Evolutionary conservation across 2,797 vertebrate genomes (phyloP).

Genomic region (Melopsittacus undulatus): DNA sequence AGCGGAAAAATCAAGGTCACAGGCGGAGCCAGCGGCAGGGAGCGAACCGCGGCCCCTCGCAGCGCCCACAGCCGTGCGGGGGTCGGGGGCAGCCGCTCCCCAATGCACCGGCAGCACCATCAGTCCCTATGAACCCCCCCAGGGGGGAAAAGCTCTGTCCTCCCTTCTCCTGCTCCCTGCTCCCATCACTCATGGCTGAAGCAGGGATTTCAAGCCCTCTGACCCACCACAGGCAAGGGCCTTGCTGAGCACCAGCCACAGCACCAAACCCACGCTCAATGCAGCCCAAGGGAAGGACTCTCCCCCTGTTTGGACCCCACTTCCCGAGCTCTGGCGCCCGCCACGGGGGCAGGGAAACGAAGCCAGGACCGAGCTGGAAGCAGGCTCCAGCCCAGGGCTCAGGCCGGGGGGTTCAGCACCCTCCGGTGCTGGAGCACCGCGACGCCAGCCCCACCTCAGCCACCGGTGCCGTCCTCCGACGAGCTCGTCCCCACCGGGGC

Average conservation of each 20-base stretch:
- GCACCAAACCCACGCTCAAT: not conserved
- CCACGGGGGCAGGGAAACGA: not conserved
- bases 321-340: not conserved
- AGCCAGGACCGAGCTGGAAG: not conserved
- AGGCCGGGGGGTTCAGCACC: accelerated
- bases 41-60: not conserved
- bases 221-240: accelerated
- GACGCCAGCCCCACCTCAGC: not conserved
- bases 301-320: not conserved
- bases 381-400: accelerated
- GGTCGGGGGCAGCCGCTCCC: not conserved
- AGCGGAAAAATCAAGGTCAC: constrained; percentile 58
- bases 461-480: not conserved
- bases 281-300: not conserved
- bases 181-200: accelerated
- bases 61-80: accelerated
- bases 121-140: not conserved
- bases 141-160: not conserved
- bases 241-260: not conserved
- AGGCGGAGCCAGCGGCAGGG: not conserved
- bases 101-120: accelerated
- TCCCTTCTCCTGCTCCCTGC: not conserved
- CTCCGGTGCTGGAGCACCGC: not conserved
- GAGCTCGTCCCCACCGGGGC: not conserved
- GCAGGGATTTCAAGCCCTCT: not conserved